Base-by-base conservation (phyloP, 2,797 vertebrate genomes). In the Anguilla obscura region DNA sequence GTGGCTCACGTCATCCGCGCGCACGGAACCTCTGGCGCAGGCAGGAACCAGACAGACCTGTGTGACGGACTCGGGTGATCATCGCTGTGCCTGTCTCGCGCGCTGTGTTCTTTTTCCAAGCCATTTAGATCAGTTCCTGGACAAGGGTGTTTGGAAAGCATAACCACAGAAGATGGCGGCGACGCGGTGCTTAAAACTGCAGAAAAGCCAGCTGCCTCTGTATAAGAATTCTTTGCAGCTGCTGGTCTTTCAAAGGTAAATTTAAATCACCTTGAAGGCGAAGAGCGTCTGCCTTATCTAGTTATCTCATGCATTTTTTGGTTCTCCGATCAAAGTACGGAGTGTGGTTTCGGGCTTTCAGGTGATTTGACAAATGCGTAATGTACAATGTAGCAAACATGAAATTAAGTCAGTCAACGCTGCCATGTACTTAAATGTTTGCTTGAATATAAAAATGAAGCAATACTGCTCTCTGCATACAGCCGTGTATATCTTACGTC, bases 241-340 rank as follows among this genome's bases (percentile, higher is more conserved):
- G 60, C 24, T 84, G 74, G 36, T 85, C 24, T 56, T 54, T 30
- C 86, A 56, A 58, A 89, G 88, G 88, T 89, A 89, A 89, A 87
- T 45, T 45, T n/a, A 24, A 50, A 84, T 21, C 69, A 69, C 84
- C 8, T 56, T 30, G 21, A 52, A 82, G 18, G 45, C 45, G 79
- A 48, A 80, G 79, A 30, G 79, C 24, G 40, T 50, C 40, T 71
- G n/a, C 40, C 18, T 54, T 30, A 40, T 24, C 6, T 66, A 9
- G 36, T 33, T 14, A 33, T 48, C 24, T 48, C n/a, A 33, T 83
- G 76, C 36, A n/a, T 83, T 63, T n/a, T 33, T 80, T 12, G 45
- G 0, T 21, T 79, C 8, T 58, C 2, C 10, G 82, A 56, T 27
- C 24, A 56, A 9, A 18, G 50, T 84, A 0, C 4, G n/a, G 21